Percentiles rank a stretch among this genome's conserved stretches.
Conservation (phyloP, 2,113 vertebrate species). For the Heterocephalus glaber region DNA sequence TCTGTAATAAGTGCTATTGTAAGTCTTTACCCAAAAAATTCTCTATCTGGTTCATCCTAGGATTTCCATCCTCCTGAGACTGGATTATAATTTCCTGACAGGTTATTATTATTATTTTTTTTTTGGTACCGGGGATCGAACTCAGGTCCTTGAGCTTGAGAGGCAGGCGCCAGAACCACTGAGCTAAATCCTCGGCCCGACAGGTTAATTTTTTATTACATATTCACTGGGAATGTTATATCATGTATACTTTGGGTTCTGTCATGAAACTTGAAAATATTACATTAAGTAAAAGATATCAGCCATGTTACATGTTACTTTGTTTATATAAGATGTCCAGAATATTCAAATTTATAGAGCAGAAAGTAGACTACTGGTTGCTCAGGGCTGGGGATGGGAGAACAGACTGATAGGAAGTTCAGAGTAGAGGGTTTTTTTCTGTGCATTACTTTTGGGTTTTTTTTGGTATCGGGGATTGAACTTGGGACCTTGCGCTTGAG, state of each 20-base stretch:
- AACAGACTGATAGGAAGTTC: background rate
- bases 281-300: background rate
- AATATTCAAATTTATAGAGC: background rate
- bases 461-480: too few relatives aligned
- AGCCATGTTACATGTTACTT: background rate
- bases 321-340: background rate
- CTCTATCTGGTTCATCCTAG: background rate
- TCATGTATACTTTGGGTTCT: background rate
- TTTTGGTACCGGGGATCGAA: too few relatives aligned
- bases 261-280: background rate
- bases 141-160: too few relatives aligned
- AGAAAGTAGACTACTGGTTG: background rate
- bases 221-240: background rate
- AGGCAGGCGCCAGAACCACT: too few relatives aligned
- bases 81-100: background rate
- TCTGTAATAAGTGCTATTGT: background rate
- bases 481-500: too few relatives aligned
- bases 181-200: too few relatives aligned
- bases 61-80: background rate
- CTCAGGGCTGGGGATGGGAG: background rate
- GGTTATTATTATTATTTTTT: too few relatives aligned
- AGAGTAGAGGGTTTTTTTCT: background rate
- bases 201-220: background rate
- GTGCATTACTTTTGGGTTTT: too few relatives aligned
- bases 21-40: background rate